Conservation (phyloP, 2,113 vertebrate species). For the Rhynchomys soricoides region DNA sequence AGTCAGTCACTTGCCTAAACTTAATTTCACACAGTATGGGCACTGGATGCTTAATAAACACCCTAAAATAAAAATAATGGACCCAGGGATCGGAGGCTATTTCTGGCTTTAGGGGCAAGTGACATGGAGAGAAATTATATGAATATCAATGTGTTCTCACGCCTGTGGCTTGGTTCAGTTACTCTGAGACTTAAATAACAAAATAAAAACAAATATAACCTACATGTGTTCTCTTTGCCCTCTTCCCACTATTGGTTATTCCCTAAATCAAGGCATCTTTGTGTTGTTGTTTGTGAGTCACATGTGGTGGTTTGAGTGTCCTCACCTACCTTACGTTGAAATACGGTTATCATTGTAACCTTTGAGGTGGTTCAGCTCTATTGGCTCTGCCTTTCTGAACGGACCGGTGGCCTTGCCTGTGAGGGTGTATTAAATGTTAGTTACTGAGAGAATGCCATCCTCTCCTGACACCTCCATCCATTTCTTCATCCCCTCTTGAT, state of each 20-base stretch:
- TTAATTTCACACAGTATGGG: not conserved
- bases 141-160: not conserved
- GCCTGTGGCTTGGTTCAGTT: conserved; percentile 9
- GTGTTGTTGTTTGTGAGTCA: not conserved
- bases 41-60: not conserved
- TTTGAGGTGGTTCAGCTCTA: not conserved
- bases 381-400: not conserved
- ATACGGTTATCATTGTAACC: not conserved
- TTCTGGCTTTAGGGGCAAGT: not conserved
- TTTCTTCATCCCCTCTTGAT: no score
- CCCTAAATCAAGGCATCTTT: conserved; percentile 13
- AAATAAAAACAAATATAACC: conserved; percentile 59
- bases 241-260: conserved; percentile 22
- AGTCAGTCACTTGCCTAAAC: not conserved
- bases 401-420: not conserved
- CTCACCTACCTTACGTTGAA: not conserved
- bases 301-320: not conserved
- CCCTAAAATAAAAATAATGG: not conserved
- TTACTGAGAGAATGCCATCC: not conserved
- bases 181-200: conserved; percentile 24
- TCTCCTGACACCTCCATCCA: not conserved
- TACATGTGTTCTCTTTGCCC: not conserved
- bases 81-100: not conserved
- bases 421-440: no score
- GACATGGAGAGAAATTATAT: not conserved